Conservation (phyloP, 1,140 invertebrate genomes). For the Hetaerina americana region DNA sequence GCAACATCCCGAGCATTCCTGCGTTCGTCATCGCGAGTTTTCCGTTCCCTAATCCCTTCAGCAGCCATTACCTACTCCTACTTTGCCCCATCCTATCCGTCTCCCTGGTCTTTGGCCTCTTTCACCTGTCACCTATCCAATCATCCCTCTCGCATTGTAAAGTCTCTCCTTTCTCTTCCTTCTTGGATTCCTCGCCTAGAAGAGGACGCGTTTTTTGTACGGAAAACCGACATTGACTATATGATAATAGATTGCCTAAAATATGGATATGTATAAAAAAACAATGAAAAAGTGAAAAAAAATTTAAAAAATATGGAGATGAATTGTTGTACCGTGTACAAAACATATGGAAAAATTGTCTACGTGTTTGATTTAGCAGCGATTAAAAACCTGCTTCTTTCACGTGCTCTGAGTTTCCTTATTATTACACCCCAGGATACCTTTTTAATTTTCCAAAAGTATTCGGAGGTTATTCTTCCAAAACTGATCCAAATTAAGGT, state of each 20-base stretch:
- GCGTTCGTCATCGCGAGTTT: too few species aligned
- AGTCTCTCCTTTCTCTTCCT: background rate
- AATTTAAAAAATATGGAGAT: conserved; percentile 1
- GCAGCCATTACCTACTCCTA: too few species aligned
- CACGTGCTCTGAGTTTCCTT: background rate
- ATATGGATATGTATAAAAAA: background rate
- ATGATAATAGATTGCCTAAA: background rate
- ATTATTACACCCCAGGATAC: background rate
- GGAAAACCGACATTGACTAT: background rate
- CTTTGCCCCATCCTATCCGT: too few species aligned
- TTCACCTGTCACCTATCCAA: too few species aligned
- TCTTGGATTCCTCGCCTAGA: background rate
- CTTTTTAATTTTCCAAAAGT: too few species aligned
- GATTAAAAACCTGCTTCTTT: background rate
- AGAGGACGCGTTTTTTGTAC: background rate
- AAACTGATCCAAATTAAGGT: too few species aligned
- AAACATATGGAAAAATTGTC: background rate
- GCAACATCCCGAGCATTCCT: too few species aligned
- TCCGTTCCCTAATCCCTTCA: too few species aligned
- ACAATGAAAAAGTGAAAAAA: background rate
- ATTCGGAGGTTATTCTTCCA: too few species aligned
- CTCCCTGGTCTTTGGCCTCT: too few species aligned
- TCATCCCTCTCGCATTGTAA: too few species aligned
- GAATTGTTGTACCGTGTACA: background rate
- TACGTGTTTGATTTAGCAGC: background rate